phyloP scores from a whole-genome alignment of 2,888 invertebrate species.

The Drosophila paranaensis region DNA sequence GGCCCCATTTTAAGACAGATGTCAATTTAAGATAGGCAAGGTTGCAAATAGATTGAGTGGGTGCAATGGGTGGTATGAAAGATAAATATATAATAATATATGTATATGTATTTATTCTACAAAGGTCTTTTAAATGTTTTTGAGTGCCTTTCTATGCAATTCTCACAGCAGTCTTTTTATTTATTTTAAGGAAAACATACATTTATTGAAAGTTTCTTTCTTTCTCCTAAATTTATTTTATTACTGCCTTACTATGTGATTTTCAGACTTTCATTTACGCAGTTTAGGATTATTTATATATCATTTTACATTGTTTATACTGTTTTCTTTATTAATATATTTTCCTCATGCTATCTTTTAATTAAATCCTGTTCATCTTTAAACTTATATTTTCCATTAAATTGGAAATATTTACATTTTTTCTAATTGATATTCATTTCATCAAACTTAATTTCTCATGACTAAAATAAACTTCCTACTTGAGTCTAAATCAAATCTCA shows the following conservation, averaged over 20 bases:
- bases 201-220: background rate
- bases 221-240: background rate
- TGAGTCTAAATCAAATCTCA: background rate
- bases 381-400: background rate
- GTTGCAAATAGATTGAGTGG: background rate
- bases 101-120: background rate
- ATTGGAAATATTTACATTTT: background rate
- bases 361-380: background rate
- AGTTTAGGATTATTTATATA: background rate
- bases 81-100: background rate
- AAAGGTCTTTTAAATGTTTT: background rate
- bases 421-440: background rate
- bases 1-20: slow-evolving; percentile 6
- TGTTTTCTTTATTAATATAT: background rate
- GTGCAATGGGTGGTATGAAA: background rate
- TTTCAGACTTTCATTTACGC: background rate
- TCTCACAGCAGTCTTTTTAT: background rate
- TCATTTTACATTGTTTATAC: background rate
- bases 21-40: background rate
- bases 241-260: background rate
- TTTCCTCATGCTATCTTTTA: background rate
- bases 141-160: background rate
- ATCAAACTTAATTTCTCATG: background rate
- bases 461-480: slow-evolving; percentile 8
- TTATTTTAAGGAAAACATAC: background rate